These are phyloP conservation scores for Plutella xylostella DNA, from an alignment of 2,888 invertebrate species.

Conservation along the genomic window DNA sequence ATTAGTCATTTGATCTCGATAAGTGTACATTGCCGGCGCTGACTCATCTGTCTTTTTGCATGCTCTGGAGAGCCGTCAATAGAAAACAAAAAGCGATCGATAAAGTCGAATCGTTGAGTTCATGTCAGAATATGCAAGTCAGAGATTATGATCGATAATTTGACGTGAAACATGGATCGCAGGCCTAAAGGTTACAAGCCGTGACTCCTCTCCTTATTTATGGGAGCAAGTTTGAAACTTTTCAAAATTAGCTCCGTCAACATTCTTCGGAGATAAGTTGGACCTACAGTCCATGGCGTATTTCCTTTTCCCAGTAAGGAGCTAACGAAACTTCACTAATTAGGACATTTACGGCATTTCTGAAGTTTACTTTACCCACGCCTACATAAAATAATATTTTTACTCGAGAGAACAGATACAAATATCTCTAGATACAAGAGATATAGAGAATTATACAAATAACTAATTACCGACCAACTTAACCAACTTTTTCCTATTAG, in stretches of 20 bases:
- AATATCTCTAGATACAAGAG: too few species aligned
- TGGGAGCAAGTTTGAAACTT: background rate
- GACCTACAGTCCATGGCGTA: too few species aligned
- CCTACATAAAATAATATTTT: too few species aligned
- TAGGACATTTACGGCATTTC: background rate
- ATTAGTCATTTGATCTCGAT: slow-evolving; percentile 45
- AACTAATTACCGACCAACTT: too few species aligned
- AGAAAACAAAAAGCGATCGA: slow-evolving; percentile 23
- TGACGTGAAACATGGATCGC: slow-evolving; percentile 14
- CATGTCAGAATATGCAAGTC: slow-evolving; percentile 23
- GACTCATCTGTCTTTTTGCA: slow-evolving; percentile 44
- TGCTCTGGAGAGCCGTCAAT: slow-evolving; percentile 22
- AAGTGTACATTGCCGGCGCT: slow-evolving; percentile 29
- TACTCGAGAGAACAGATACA: too few species aligned
- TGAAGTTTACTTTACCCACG: background rate
- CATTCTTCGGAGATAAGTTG: background rate
- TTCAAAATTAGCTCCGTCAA: slow-evolving; percentile 1
- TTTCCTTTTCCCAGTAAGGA: background rate
- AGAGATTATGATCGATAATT: slow-evolving; percentile 24
- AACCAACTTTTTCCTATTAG: too few species aligned
- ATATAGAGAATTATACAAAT: too few species aligned
- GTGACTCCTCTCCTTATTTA: background rate
- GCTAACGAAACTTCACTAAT: slow-evolving; percentile 1
- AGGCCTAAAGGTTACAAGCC: background rate
- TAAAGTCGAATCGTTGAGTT: slow-evolving; percentile 27